phyloP scores from a whole-genome alignment of 2,888 invertebrate species.

The Meteorus colon region DNA sequence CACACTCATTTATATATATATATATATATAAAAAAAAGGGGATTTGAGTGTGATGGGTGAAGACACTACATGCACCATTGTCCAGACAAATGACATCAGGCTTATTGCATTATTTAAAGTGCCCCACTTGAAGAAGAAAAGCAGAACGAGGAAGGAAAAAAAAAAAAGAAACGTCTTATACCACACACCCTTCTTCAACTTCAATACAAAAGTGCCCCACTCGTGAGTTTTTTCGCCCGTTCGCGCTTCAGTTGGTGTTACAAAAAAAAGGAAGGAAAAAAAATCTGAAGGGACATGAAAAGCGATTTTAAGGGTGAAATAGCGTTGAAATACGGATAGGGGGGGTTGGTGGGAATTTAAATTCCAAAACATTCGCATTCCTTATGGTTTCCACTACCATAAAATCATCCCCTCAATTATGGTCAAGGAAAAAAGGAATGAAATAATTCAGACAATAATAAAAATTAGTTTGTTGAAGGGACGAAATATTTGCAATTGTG shows the following conservation, averaged over 20 bases:
- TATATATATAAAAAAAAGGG: constrained; percentile 51
- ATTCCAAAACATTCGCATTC: constrained; percentile 26
- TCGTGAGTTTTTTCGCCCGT: constrained; percentile 50
- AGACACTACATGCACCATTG: constrained; percentile 57
- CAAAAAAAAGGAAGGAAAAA: neutral
- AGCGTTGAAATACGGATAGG: constrained; percentile 27
- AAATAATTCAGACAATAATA: neutral
- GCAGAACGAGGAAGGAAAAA: neutral
- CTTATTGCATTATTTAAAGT: constrained; percentile 73
- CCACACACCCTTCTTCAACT: constrained; percentile 35
- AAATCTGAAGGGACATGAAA: constrained; percentile 39
- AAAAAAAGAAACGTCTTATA: constrained; percentile 53
- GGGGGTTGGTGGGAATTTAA: constrained; percentile 33
- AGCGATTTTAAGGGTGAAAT: constrained; percentile 53
- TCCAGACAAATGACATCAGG: constrained; percentile 70
- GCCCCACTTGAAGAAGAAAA: constrained; percentile 60
- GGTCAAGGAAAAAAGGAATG: constrained; percentile 2
- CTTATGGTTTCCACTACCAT: neutral
- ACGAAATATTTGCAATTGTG: too few species aligned
- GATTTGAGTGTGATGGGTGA: constrained; percentile 6
- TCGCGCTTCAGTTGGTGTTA: constrained; percentile 14
- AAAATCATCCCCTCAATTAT: neutral
- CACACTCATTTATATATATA: constrained; percentile 25
- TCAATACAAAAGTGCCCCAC: constrained; percentile 49
- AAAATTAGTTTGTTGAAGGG: neutral